These are phyloP conservation scores for Cranoglanis bouderius DNA, from an alignment of 2,113 vertebrate genomes.

Conservation along the genomic window DNA sequence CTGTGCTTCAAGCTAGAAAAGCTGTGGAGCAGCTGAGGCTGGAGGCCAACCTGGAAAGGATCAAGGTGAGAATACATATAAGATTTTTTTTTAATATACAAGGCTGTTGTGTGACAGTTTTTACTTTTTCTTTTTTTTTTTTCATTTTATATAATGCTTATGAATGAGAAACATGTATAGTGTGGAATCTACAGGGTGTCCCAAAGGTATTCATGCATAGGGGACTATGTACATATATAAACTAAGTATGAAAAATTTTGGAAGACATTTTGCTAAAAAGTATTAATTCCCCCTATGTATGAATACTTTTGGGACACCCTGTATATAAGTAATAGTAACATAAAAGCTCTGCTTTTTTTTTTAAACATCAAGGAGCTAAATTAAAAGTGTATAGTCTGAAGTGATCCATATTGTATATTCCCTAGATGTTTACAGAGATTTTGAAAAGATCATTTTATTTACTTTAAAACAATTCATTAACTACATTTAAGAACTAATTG, in stretches of 20 bases:
- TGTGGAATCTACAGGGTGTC: too few relatives aligned
- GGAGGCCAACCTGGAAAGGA: slow-evolving; percentile 75
- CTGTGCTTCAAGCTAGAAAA: slow-evolving; percentile 72
- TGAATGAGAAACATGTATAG: background rate
- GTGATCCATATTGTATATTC: background rate
- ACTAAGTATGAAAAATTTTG: too few relatives aligned
- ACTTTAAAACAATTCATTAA: background rate
- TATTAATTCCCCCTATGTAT: too few relatives aligned
- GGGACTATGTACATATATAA: too few relatives aligned
- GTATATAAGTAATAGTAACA: background rate
- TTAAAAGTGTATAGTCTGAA: background rate
- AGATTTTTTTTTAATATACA: background rate
- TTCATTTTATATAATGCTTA: too few relatives aligned
- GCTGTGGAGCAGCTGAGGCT: slow-evolving; percentile 78
- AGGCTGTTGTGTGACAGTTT: background rate
- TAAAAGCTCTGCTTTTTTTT: too few relatives aligned
- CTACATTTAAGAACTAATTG: background rate
- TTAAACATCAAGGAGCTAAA: background rate
- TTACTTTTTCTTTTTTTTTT: background rate
- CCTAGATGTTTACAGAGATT: background rate
- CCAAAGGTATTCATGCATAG: too few relatives aligned
- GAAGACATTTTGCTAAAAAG: too few relatives aligned
- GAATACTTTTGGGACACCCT: too few relatives aligned
- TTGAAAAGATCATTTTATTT: background rate
- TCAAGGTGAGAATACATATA: slow-evolving; percentile 70